A percentile compares a stretch with the other conserved stretches of the same genome.
Evolutionary conservation across 2,797 vertebrate species (phyloP).

Genomic region (Protosalanx chinensis): DNA sequence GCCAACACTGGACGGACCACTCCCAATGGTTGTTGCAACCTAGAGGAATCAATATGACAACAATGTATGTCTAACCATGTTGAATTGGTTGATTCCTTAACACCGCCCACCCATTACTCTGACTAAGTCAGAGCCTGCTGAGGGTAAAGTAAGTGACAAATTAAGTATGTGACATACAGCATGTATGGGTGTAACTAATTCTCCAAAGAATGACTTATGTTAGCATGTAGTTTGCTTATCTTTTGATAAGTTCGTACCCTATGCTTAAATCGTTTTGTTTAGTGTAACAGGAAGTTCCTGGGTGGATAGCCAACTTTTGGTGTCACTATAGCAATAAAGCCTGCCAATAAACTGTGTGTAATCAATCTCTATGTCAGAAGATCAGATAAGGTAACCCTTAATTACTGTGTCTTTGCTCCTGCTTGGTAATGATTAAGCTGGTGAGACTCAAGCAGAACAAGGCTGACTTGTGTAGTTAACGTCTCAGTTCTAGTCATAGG

Average conservation of each 20-base stretch:
- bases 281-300: too few relatives aligned
- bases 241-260: too few relatives aligned
- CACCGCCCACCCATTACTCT: not conserved
- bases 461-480: not conserved
- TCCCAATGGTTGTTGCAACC: slow-evolving; percentile 30
- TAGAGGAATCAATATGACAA: slow-evolving; percentile 24
- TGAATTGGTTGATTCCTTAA: not conserved
- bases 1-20: slow-evolving; percentile 30
- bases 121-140: too few relatives aligned
- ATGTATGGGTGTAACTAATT: too few relatives aligned
- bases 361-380: slow-evolving; percentile 5
- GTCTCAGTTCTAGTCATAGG: not conserved
- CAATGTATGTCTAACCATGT: not conserved
- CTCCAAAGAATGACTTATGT: too few relatives aligned
- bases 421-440: slow-evolving; percentile 21
- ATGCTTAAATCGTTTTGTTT: too few relatives aligned
- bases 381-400: slow-evolving; percentile 11
- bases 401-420: not conserved
- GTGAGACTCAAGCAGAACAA: not conserved
- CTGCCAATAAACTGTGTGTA: not conserved
- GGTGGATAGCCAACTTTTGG: not conserved
- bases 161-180: not conserved
- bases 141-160: not conserved
- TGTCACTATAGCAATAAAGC: not conserved
- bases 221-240: too few relatives aligned